phyloP scores from a whole-genome alignment of 2,797 vertebrate genomes.

The Sciaenops ocellatus region DNA sequence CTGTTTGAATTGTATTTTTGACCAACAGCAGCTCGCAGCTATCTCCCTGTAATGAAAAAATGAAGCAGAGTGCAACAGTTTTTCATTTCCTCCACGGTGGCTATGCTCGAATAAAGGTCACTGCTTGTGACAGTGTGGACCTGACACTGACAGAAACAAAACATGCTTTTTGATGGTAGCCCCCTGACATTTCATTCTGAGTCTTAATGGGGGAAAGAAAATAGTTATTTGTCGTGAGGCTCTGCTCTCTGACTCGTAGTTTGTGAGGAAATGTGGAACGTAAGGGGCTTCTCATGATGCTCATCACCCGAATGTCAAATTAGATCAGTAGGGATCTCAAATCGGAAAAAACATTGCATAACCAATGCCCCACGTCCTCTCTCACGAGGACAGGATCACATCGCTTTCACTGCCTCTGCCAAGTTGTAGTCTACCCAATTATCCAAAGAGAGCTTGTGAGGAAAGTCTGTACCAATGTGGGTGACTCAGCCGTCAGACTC shows the following conservation, averaged over 20 bases:
- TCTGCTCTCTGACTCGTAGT: constrained; percentile 39
- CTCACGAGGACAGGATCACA: constrained; percentile 74
- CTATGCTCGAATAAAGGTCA: constrained; percentile 46
- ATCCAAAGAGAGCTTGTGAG: constrained; percentile 61
- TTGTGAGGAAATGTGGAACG: constrained; percentile 72
- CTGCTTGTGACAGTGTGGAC: constrained; percentile 24
- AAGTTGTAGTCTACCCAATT: constrained; percentile 66
- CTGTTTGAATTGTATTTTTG: constrained; percentile 39
- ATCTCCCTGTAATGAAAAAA: constrained; percentile 43
- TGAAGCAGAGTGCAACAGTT: constrained; percentile 31
- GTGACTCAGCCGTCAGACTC: constrained; percentile 77
- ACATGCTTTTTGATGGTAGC: constrained; percentile 27
- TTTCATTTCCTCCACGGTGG: constrained; percentile 63
- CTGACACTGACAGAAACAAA: constrained; percentile 35
- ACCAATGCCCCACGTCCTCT: constrained; percentile 54
- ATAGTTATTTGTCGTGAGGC: constrained; percentile 22
- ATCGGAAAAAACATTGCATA: constrained; percentile 72
- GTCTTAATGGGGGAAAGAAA: neutral
- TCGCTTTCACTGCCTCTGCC: constrained; percentile 60
- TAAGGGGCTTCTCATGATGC: constrained; percentile 79
- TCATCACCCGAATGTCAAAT: constrained; percentile 80
- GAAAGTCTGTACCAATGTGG: constrained; percentile 54
- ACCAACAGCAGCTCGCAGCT: constrained; percentile 22
- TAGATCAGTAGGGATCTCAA: constrained; percentile 76
- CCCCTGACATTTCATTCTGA: constrained; percentile 29